phyloP scores from a whole-genome alignment of 2,113 vertebrate genomes.

The Fulmarus glacialis region DNA sequence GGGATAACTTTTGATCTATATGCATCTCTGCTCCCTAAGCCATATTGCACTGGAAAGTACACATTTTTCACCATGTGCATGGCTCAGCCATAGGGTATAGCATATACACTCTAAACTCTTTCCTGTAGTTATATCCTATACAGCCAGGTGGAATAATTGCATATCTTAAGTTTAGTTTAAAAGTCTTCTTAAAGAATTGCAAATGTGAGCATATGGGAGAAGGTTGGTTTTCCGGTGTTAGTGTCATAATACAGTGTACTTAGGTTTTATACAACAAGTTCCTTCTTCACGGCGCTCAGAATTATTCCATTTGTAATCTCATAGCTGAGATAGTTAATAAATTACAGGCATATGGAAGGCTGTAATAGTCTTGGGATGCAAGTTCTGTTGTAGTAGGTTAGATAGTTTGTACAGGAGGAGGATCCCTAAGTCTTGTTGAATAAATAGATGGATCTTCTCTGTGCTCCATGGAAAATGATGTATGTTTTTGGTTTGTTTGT shows the following conservation, averaged over 20 bases:
- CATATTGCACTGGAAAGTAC: neutral
- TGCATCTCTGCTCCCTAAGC: neutral
- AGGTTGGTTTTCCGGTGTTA: neutral
- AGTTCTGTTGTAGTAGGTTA: neutral
- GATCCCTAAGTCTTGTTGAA: constrained; percentile 27
- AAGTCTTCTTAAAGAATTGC: neutral
- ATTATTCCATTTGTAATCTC: neutral
- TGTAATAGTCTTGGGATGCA: neutral
- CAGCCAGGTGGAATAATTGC: neutral
- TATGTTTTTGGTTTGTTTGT: constrained; percentile 60
- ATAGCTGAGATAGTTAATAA: neutral
- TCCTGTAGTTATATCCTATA: neutral
- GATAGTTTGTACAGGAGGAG: constrained; percentile 6
- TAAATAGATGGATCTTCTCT: constrained; percentile 27
- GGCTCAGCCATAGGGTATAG: neutral
- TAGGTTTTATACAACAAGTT: neutral
- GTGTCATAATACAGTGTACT: neutral
- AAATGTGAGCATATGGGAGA: neutral
- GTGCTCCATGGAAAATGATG: constrained; percentile 15
- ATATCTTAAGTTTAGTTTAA: neutral
- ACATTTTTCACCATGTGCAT: neutral
- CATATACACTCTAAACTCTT: neutral
- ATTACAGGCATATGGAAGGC: neutral
- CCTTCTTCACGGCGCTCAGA: neutral
- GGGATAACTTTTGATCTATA: neutral